Conservation (phyloP, 2,797 vertebrate genomes). For the Hemitrygon akajei region DNA sequence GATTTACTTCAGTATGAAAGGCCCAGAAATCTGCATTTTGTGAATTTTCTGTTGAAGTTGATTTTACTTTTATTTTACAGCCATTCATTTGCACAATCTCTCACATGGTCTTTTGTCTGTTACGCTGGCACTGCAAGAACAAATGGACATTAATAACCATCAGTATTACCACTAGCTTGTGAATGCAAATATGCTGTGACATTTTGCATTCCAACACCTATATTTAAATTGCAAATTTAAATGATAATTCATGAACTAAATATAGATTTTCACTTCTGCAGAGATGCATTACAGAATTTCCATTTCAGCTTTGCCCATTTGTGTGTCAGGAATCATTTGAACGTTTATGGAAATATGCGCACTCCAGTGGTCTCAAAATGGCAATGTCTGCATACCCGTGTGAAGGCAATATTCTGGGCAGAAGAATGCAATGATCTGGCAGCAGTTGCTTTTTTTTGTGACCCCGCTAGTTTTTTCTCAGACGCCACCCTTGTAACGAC, state of each 20-base stretch:
- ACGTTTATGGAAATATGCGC: not conserved
- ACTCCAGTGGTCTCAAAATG: not conserved
- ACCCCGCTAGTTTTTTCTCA: not conserved
- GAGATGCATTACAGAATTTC: not conserved
- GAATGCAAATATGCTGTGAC: not conserved
- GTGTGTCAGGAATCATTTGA: not conserved
- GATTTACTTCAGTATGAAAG: not conserved
- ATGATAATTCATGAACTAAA: not conserved
- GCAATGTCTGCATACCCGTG: not conserved
- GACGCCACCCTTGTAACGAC: not conserved
- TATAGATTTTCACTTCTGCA: not conserved
- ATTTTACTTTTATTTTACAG: not conserved
- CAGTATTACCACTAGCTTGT: not conserved
- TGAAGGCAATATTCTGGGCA: not conserved
- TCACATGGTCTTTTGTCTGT: not conserved
- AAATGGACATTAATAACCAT: not conserved
- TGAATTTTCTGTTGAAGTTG: not conserved
- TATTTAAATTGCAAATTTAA: constrained; percentile 10
- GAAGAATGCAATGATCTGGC: not conserved
- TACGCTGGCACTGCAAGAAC: not conserved
- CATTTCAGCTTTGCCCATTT: not conserved
- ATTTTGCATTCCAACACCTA: not conserved
- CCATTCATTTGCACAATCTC: not conserved
- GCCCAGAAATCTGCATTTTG: not conserved
- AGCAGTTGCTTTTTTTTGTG: not conserved